Base-by-base conservation (phyloP, 2,888 invertebrate species). In the Stenolophus ochropezus region DNA sequence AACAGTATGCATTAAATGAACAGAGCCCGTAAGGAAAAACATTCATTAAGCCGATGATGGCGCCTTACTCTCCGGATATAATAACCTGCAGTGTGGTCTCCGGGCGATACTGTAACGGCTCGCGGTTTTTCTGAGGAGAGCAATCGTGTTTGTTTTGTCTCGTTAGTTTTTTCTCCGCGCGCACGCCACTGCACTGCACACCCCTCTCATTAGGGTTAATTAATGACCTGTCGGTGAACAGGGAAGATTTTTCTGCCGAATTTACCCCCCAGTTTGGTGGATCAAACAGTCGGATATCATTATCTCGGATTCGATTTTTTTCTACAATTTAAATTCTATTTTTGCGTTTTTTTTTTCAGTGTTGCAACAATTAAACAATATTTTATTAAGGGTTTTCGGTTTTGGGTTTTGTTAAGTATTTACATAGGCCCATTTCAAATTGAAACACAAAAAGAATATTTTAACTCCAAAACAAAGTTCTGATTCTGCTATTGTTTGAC, bases 191-290 rank as follows among this genome's bases (percentile, higher is more conserved):
- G 65, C 4, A 20, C 14, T 47, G 21, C 42, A 47, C 33, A 47
- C 42, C 69, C 42, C 69, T 21, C 69, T 69, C 69, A 47, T 69
- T 69, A 69, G 47, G 69, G 18, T 42, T 33, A 69, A 69, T 69
- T 33, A 69, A 69, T 69, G 25, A n/a, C 21, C 61, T 61, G 61
- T 61, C 61, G 56, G 56, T 56, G 4, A 56, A 20, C 21, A 56
- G 56, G 56, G 20, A 20, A 20, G 56, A 56, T 56, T 56, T 56
- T 56, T 56, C 56, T 56, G 20, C 56, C 20, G 20, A 56, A 56
- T 56, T 20, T 56, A 5, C 20, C 56, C 20, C n/a, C 0, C 33
- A 11, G 1, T 42, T 42, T 42, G 33, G 6, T 2, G 33, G 33
- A 42, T n/a, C 33, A 8, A 33, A 1, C 4, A 33, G n/a, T 33